Evolutionary conservation across 2,797 vertebrate genomes (phyloP).

Genomic region (Notolabrus celidotus): DNA sequence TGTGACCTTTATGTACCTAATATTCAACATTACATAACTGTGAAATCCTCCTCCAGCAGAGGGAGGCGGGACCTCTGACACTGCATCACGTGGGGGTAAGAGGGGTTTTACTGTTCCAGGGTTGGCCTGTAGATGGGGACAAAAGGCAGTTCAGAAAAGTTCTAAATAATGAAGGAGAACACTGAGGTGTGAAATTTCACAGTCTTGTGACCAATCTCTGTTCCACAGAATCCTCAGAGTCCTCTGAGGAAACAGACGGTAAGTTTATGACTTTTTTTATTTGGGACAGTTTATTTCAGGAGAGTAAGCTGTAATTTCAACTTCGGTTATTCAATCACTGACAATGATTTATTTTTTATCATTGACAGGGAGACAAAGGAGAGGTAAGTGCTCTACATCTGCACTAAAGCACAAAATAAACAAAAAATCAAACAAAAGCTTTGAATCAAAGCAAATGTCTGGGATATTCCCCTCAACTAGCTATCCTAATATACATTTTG

Average conservation of each 20-base stretch:
- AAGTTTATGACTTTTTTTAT: constrained; percentile 29
- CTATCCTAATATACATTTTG: neutral
- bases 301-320: constrained; percentile 13
- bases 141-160: constrained; percentile 12
- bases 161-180: neutral
- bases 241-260: constrained; percentile 70
- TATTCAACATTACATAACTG: constrained; percentile 39
- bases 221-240: constrained; percentile 64
- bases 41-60: constrained; percentile 60
- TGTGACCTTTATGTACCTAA: constrained; percentile 21
- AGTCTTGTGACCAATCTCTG: constrained; percentile 4
- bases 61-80: constrained; percentile 45
- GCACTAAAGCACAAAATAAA: neutral
- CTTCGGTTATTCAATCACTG: neutral
- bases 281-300: neutral
- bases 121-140: constrained; percentile 57
- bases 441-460: neutral
- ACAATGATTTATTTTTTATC: constrained; percentile 4
- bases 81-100: constrained; percentile 62
- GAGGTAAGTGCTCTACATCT: constrained; percentile 47
- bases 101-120: constrained; percentile 18
- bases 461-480: neutral
- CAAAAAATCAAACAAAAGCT: neutral
- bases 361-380: constrained; percentile 63
- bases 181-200: constrained; percentile 22